phyloP scores from a whole-genome alignment of 2,113 vertebrate genomes.

The Arvicanthis niloticus region DNA sequence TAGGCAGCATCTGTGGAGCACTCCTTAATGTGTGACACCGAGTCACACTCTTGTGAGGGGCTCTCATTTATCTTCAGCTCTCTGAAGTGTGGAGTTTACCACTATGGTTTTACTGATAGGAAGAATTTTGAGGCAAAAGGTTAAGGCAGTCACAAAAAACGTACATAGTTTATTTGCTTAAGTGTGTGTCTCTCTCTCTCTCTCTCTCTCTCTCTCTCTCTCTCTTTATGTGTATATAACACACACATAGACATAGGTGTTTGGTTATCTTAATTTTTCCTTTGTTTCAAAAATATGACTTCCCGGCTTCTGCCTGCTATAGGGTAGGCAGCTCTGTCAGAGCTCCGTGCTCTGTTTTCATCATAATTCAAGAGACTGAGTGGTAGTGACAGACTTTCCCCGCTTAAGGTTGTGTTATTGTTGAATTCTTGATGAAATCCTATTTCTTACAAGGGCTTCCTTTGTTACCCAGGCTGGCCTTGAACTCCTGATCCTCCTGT shows the following conservation, averaged over 20 bases:
- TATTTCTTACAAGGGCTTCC: not conserved
- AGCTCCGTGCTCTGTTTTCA: not conserved
- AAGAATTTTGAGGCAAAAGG: not conserved
- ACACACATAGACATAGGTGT: not conserved
- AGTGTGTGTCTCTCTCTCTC: not conserved
- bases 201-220: not conserved
- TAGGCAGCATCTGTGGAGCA: not conserved
- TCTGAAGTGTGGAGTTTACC: not conserved
- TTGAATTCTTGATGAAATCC: not conserved
- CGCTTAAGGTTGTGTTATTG: too few relatives aligned
- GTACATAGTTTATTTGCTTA: not conserved
- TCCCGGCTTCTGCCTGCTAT: not conserved
- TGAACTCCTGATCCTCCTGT: not conserved
- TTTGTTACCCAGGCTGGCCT: not conserved
- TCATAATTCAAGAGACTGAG: not conserved
- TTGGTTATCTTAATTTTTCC: not conserved
- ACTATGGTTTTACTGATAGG: constrained; percentile 5
- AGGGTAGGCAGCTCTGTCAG: not conserved
- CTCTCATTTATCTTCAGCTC: not conserved
- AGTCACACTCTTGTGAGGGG: not conserved
- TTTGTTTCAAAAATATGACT: not conserved
- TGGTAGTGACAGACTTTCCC: not conserved
- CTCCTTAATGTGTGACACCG: not conserved
- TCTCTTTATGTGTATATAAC: not conserved
- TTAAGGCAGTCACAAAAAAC: not conserved